phyloP scores from a whole-genome alignment of 2,113 vertebrate species.

The Cheilinus undulatus region DNA sequence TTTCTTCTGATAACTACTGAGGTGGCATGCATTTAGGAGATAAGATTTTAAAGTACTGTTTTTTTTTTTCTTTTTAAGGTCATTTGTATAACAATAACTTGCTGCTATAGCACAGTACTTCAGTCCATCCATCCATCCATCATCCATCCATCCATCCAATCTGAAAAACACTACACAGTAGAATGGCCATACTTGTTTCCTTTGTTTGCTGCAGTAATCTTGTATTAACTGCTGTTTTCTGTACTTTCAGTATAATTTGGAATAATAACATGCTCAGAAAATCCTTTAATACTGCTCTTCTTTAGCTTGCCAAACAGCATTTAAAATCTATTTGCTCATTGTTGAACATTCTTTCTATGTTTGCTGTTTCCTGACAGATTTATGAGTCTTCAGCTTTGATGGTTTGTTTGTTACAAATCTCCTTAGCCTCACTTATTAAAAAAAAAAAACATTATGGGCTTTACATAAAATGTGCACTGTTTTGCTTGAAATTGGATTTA shows the following conservation, averaged over 20 bases:
- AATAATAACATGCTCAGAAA: neutral
- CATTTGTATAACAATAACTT: too few relatives aligned
- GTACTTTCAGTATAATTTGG: neutral
- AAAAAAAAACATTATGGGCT: neutral
- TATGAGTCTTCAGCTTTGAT: neutral
- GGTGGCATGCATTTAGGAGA: too few relatives aligned
- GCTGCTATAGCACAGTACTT: too few relatives aligned
- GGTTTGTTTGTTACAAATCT: slow-evolving; percentile 7
- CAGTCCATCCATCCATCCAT: too few relatives aligned
- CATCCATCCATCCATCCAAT: neutral
- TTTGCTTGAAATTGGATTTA: neutral
- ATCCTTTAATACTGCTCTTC: neutral
- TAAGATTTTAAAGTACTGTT: too few relatives aligned
- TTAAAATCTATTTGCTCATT: neutral
- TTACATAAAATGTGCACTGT: neutral
- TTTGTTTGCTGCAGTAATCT: neutral
- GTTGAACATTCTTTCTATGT: neutral
- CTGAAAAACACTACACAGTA: neutral
- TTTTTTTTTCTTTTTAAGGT: too few relatives aligned
- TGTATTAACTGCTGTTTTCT: neutral
- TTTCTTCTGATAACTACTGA: too few relatives aligned
- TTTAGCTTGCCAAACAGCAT: neutral
- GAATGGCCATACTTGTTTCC: neutral
- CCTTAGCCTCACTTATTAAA: slow-evolving; percentile 1
- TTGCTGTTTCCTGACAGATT: neutral